Base-by-base conservation (phyloP, 2,888 invertebrate species). In the Brassicogethes aeneus region DNA sequence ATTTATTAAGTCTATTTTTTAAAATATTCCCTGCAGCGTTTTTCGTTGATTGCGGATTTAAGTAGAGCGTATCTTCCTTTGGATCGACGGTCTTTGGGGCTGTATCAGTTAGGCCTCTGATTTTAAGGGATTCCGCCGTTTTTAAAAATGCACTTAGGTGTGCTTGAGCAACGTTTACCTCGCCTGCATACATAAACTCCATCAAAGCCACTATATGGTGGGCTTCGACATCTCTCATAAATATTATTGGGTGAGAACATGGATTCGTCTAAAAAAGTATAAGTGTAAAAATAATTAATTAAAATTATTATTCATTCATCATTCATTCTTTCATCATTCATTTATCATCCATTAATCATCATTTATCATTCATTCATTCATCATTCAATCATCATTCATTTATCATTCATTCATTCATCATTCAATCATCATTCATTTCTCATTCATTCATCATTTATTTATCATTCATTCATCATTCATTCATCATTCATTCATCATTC, bases 161-260 rank as follows among this genome's bases (percentile, higher is more conserved):
- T 46, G 82, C 80, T 71, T 85, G 85, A 54, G 85, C 83, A 46
- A 85, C 83, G 67, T 85, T 85, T 51, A 87, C 87, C 71, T 86
- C 86, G 39, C 87, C 87, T 52, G 83, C 84, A 66, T 88, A 88
- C 85, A 88, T 86, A 64, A 86, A 88, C 69, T 86, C 85, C 62
- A 87, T 75, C 45, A 87, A 73, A 40, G 85, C 82, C 52, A 81
- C 79, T 53, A 87, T 76, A 64, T 86, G 85, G 59, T 79, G 76
- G 58, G 82, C 83, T 61, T 84, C 83, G 58, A 86, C 85, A 72
- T 87, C 86, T 64, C 84, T 77, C 79, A 87, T 81, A 67, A 87
- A 85, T 65, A 87, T 84, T 70, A 87, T 85, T 45, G 86, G 86
- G 69, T 87, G 87, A 62, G 85, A 81, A 67, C 86, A 86, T 59